Conservation (phyloP, 2,888 invertebrate species). For the Zhengitettix transpicula region DNA sequence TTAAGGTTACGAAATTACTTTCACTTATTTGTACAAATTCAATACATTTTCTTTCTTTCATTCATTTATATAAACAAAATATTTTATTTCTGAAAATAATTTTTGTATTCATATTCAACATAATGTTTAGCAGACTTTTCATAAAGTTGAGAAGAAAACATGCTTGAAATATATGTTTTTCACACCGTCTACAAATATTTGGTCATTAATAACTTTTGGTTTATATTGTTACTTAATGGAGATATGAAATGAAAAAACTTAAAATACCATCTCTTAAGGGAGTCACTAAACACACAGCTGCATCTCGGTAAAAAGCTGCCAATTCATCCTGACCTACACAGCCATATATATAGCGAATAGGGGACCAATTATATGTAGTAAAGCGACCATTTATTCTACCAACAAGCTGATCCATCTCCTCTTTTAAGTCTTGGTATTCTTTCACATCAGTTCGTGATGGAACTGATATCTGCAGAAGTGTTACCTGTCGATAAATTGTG, state of each 20-base stretch:
- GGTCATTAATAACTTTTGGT: too few relatives aligned
- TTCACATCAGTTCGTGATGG: conserved; percentile 80
- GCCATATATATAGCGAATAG: conserved; percentile 77
- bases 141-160: too few relatives aligned
- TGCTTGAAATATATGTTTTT: too few relatives aligned
- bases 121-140: too few relatives aligned
- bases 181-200: too few relatives aligned
- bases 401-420: conserved; percentile 79
- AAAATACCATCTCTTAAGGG: conserved; percentile 58
- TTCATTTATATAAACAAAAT: too few relatives aligned
- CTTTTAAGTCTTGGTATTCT: conserved; percentile 77
- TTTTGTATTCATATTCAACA: too few relatives aligned
- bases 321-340: conserved; percentile 74
- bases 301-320: conserved; percentile 72
- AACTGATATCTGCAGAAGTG: conserved; percentile 69
- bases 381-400: conserved; percentile 78
- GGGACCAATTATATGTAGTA: conserved; percentile 84
- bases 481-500: conserved; percentile 19
- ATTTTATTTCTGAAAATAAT: too few relatives aligned
- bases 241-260: not conserved
- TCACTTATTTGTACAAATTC: too few relatives aligned
- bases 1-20: too few relatives aligned
- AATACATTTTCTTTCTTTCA: too few relatives aligned
- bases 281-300: conserved; percentile 73
- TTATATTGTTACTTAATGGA: too few relatives aligned